Conservation (phyloP, 2,888 invertebrate species). For the Hirtodrosophila trivittata region DNA sequence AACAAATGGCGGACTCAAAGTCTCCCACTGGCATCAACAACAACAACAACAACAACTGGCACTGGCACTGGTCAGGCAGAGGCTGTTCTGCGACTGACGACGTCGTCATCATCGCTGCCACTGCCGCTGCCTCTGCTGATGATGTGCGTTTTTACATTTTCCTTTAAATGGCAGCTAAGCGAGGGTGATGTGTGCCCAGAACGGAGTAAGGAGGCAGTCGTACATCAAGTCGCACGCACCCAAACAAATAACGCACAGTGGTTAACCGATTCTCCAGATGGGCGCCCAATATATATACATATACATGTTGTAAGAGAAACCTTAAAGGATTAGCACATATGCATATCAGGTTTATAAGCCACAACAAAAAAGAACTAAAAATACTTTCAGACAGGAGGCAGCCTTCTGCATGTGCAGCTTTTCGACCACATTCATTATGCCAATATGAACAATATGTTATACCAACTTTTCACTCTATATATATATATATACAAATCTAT, state of each 20-base stretch:
- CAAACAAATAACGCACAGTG: constrained; percentile 36
- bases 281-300: no score
- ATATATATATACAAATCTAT: no score
- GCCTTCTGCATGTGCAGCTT: no score
- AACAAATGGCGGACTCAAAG: constrained; percentile 52
- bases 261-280: constrained; percentile 12
- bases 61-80: constrained; percentile 50
- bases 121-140: constrained; percentile 28
- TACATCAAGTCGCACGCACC: constrained; percentile 55
- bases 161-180: constrained; percentile 47
- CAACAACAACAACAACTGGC: constrained; percentile 24
- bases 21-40: constrained; percentile 46
- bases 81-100: constrained; percentile 45
- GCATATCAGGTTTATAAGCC: no score
- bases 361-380: no score
- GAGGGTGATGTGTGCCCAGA: constrained; percentile 9
- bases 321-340: no score
- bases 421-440: no score
- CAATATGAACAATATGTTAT: no score
- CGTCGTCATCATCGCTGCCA: constrained; percentile 23
- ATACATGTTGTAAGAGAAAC: no score
- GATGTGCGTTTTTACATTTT: constrained; percentile 56
- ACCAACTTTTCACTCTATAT: no score
- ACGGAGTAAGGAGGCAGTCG: constrained; percentile 15
- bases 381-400: no score